Base-by-base conservation (phyloP, 2,113 vertebrate species). In the Xiphophorus maculatus region DNA sequence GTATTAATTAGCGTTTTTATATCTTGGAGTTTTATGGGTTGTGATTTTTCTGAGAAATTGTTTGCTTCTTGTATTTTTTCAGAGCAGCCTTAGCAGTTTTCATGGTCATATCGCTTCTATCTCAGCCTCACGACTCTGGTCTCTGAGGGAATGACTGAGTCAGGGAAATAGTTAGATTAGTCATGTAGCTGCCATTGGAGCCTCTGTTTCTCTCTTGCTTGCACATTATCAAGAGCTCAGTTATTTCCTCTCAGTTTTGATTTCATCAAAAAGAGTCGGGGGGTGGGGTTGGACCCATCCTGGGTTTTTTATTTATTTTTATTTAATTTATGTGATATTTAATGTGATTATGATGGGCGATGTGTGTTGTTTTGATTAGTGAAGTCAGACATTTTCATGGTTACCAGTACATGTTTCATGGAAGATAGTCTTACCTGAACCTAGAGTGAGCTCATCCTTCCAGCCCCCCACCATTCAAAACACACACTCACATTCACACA, bases 151-250 rank as follows among this genome's bases (percentile, higher is more conserved):
- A 91, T 70, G 80, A 85, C 74, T 71, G 75, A 82, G 63, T 79
- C 70, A 70, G 42, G 44, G 54, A 90, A 84, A 74, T 62, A 84
- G 76, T 84, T 66, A 51, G 70, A 86, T 88, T 76, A 80, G 77
- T 90, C 83, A 86, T 84, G 65, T 73, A 10, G 63, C 70, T 83
- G 77, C 72, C 42, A 73, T 83, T 72, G 77, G 66, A 66, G n/a
- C 48, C 54, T 69, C 60, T 79, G 54, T 70, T 27, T 66, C 27
- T 78, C 27, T 7, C 48, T 54, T 5, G 22, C 48, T 42, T 29
- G 35, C 33, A 65, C n/a, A 2, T 40, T 63, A 42, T 73, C 40
- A 32, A 4, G 51, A 25, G n/a, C 33, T 84, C 48, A 44, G 11
- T 61, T 65, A 32, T 71, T 73, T 74, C 11, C 25, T 78, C 12